Evolutionary conservation across 1,140 invertebrate genomes (phyloP).

Genomic region (Ladona fulva): DNA sequence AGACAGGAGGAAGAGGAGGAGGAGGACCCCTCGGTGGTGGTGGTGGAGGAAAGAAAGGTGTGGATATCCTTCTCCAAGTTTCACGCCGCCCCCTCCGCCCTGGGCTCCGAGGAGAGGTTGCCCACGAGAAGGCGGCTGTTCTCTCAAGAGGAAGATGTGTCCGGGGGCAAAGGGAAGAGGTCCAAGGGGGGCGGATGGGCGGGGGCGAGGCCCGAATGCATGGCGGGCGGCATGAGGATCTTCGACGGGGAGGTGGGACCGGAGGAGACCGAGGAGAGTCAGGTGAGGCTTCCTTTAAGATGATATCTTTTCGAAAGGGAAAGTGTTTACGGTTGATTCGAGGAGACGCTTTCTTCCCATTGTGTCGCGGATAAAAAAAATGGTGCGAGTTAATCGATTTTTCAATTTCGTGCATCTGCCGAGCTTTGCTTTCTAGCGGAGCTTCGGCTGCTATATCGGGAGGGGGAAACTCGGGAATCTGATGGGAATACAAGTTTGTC

Average conservation of each 20-base stretch:
- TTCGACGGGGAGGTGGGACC: neutral
- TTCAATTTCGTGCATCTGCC: too few species aligned
- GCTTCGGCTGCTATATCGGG: too few species aligned
- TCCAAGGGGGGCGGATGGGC: neutral
- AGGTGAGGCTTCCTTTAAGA: neutral
- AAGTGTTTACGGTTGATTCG: too few species aligned
- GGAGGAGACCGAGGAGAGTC: neutral
- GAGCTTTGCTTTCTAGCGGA: too few species aligned
- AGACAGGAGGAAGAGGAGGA: neutral
- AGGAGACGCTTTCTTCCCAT: too few species aligned
- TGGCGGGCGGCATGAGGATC: neutral
- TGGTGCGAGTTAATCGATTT: too few species aligned
- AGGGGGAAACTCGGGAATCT: too few species aligned
- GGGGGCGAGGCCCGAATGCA: neutral
- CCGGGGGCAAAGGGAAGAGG: neutral
- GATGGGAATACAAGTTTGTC: too few species aligned
- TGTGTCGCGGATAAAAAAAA: too few species aligned
- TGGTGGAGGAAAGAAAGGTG: neutral
- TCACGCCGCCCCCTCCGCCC: neutral
- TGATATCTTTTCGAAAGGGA: too few species aligned
- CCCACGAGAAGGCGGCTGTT: neutral
- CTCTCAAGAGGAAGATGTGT: neutral
- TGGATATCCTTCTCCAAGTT: slow-evolving; percentile 4
- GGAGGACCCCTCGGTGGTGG: neutral
- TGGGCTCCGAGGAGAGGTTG: neutral